These are phyloP conservation scores for Penaeus indicus DNA, from an alignment of 1,140 invertebrate genomes.

Conservation along the genomic window DNA sequence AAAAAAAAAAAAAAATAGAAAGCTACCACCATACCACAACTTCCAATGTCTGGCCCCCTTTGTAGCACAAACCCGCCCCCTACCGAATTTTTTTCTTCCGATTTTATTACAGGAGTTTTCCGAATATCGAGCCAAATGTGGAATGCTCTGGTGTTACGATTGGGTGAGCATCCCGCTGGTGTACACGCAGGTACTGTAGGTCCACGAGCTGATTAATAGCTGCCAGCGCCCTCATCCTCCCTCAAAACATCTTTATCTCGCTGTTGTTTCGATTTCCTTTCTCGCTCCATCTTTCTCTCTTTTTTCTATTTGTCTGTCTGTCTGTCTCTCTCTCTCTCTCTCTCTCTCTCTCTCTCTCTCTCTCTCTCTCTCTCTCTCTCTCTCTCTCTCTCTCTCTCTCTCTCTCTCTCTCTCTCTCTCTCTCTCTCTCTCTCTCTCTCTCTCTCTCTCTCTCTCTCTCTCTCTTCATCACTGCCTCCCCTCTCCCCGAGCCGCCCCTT, in stretches of 20 bases:
- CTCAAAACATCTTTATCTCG: neutral
- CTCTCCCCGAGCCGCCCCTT: neutral
- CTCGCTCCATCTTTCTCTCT: neutral
- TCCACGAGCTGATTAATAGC: neutral
- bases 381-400: neutral
- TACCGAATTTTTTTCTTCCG: constrained; percentile 26
- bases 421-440: neutral
- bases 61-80: no score
- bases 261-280: neutral
- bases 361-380: neutral
- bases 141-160: constrained; percentile 88
- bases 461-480: neutral
- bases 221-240: neutral
- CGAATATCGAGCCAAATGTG: constrained; percentile 78
- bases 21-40: neutral
- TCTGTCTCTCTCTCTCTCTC: neutral
- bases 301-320: neutral
- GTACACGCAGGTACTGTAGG: constrained; percentile 83
- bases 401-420: neutral
- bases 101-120: constrained; percentile 76
- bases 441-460: neutral
- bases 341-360: neutral
- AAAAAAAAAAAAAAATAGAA: neutral
- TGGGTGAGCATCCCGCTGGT: constrained; percentile 96
- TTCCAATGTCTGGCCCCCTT: neutral